Conservation (phyloP, 2,888 invertebrate species). For the Gymnocheta viridis region DNA sequence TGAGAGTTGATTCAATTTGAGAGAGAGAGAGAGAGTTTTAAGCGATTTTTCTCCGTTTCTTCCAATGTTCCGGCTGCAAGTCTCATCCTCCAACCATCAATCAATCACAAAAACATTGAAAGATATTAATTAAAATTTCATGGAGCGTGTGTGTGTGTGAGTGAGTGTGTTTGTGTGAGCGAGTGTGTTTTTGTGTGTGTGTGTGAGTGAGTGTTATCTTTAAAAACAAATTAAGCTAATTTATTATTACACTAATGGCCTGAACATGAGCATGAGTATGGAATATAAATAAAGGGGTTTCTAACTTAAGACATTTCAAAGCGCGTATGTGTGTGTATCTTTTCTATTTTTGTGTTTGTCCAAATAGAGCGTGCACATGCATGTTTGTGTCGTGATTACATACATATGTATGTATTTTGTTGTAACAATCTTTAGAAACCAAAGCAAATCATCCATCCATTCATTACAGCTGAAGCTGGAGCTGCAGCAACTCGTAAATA, state of each 20-base stretch:
- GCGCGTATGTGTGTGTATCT: background rate
- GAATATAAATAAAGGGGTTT: conserved; percentile 13
- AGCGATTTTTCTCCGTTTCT: background rate
- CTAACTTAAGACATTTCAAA: background rate
- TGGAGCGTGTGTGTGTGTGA: background rate
- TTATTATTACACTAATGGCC: conserved; percentile 47
- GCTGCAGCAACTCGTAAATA: conserved; percentile 61
- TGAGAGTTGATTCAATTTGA: background rate
- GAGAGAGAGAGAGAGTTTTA: background rate
- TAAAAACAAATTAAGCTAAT: conserved; percentile 58
- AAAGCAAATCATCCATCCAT: background rate
- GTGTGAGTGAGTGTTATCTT: conserved; percentile 9
- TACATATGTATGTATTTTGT: too few relatives aligned
- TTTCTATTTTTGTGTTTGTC: background rate
- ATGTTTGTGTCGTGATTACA: background rate
- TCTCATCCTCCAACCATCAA: background rate
- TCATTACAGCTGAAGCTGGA: background rate
- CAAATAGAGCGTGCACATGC: background rate
- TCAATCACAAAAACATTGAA: background rate
- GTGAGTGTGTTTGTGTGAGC: background rate
- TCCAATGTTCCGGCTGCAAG: too few relatives aligned
- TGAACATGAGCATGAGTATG: conserved; percentile 1
- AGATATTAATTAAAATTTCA: conserved; percentile 22
- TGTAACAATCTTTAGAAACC: background rate
- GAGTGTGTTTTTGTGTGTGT: background rate